Base-by-base conservation (phyloP, 2,888 invertebrate species). In the Cataglyphis livida region DNA sequence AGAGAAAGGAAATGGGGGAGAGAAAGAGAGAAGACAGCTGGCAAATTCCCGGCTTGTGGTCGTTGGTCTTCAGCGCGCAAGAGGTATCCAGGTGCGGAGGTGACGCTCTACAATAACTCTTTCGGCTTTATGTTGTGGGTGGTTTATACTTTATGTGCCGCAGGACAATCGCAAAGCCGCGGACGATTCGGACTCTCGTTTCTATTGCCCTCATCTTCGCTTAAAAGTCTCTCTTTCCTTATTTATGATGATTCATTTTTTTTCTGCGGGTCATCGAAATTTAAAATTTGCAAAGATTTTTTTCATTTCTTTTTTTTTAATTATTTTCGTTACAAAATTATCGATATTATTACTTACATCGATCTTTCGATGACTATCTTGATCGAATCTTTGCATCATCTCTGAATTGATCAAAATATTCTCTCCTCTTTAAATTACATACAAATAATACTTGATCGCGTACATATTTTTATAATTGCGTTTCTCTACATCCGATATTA, bases 91-190 rank as follows among this genome's bases (percentile, higher is more conserved):
- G 93, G 92, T 93, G 93, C 91, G 88, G 88, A 91, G 91, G 91
- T 91, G 92, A 93, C 91, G 90, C 90, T 90, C 90, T 89, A 90
- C 92, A 91, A 93, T 93, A 94, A 93, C 92, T 93, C 91, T 89
- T 90, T 90, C 89, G 89, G 92, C 91, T 92, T 93, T 92, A 92
- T 93, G 93, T 91, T 90, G 93, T 93, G 92, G 93, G 93, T 93
- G 93, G 93, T 91, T 93, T 92, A 91, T 92, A 91, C 88, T 91
- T 91, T 92, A 93, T 91, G 90, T 89, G 25, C 90, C 90, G 89
- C 88, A 89, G 90, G 90, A 92, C 92, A 91, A 93, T 93, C 92
- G 89, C 89, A 89, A 71, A 87, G 81, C 84, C 87, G 84, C 84
- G 86, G 85, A 90, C 91, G 90, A 91, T 91, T 91, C 90, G 87